phyloP scores from a whole-genome alignment of 2,797 vertebrate species.

The Danio choprae region DNA sequence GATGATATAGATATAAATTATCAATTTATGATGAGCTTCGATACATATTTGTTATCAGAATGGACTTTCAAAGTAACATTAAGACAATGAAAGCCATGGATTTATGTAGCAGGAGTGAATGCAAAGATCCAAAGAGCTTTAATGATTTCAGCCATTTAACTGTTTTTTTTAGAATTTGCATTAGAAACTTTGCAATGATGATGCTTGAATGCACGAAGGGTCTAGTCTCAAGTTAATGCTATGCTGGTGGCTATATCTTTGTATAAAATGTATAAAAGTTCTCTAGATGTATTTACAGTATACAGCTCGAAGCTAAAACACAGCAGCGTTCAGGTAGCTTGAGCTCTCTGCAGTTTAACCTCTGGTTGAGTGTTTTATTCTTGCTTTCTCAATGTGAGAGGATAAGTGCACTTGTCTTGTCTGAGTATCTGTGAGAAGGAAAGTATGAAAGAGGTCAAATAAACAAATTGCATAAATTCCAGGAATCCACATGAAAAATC shows the following conservation, averaged over 20 bases:
- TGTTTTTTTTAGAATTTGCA: not conserved
- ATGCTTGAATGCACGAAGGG: not conserved
- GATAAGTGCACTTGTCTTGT: not conserved
- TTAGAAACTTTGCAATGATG: not conserved
- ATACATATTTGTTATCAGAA: not conserved
- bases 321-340: not conserved
- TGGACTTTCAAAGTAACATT: conserved; percentile 25
- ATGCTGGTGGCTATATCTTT: not conserved
- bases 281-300: not conserved
- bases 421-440: conserved; percentile 2
- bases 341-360: not conserved
- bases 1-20: conserved; percentile 2
- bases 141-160: not conserved
- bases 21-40: conserved; percentile 14
- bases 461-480: not conserved
- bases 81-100: not conserved
- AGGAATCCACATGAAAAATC: conserved; percentile 10
- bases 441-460: not conserved
- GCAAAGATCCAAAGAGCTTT: not conserved
- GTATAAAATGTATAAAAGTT: not conserved
- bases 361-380: not conserved
- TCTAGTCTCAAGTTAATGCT: not conserved
- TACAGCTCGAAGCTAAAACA: not conserved
- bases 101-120: not conserved
- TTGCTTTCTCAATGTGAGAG: not conserved